phyloP scores from a whole-genome alignment of 2,113 vertebrate species.

The Vombatus ursinus region DNA sequence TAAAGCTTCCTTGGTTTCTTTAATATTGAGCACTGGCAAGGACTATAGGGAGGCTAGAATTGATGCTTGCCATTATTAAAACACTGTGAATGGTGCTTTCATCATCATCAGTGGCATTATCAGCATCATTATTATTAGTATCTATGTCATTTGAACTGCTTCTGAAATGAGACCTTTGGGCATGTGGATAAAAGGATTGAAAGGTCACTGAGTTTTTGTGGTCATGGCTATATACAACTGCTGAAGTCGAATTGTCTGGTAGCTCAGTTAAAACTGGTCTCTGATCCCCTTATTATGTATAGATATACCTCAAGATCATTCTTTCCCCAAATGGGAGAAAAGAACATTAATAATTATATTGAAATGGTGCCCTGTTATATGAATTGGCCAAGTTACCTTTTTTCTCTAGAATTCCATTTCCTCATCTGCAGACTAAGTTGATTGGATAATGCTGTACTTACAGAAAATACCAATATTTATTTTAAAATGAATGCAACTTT shows the following conservation, averaged over 20 bases:
- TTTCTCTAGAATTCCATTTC: not conserved
- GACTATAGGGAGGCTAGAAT: accelerated
- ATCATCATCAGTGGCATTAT: constrained; percentile 19
- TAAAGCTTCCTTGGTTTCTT: not conserved
- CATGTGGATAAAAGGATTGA: not conserved
- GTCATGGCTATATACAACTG: not conserved
- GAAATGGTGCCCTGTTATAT: not conserved
- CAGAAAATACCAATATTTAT: not conserved
- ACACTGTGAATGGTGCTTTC: not conserved
- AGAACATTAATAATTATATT: not conserved
- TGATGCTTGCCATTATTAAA: constrained; percentile 26
- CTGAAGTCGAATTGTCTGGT: not conserved
- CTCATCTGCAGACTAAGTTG: not conserved
- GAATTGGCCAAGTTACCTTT: not conserved
- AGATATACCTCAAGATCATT: not conserved
- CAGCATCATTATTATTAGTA: not conserved
- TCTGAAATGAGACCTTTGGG: not conserved
- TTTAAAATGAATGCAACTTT: not conserved
- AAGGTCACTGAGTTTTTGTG: not conserved
- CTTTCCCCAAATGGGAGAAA: not conserved
- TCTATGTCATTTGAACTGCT: not conserved
- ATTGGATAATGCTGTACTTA: not conserved
- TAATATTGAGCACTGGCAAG: not conserved
- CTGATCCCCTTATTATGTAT: not conserved
- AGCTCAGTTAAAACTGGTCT: not conserved